Conservation (phyloP, 2,888 invertebrate genomes). For the Euclidia mi region DNA sequence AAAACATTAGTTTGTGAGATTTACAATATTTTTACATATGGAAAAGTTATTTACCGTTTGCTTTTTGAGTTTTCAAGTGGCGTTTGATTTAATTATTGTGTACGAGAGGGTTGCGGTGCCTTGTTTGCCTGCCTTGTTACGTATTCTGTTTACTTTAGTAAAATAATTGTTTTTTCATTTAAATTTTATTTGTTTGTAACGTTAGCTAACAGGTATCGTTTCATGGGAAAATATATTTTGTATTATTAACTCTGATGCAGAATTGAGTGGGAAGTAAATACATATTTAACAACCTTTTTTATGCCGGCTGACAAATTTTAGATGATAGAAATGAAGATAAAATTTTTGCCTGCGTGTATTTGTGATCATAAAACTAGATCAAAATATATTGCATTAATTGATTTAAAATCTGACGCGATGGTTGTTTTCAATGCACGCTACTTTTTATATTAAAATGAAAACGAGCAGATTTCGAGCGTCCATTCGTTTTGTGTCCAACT, state of each 20-base stretch:
- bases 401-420: no score
- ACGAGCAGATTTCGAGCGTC: no score
- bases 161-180: slow-evolving; percentile 23
- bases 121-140: slow-evolving; percentile 43
- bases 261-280: background rate
- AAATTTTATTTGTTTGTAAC: slow-evolving; percentile 29
- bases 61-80: slow-evolving; percentile 48
- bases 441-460: no score
- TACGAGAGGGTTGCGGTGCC: slow-evolving; percentile 37
- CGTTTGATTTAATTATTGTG: slow-evolving; percentile 56
- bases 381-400: no score
- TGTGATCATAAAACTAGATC: no score
- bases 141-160: slow-evolving; percentile 34
- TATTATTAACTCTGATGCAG: background rate
- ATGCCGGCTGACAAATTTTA: no score
- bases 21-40: slow-evolving; percentile 55
- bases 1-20: slow-evolving; percentile 63
- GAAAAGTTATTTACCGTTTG: slow-evolving; percentile 56
- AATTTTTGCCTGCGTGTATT: no score
- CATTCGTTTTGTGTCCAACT: no score
- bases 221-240: background rate
- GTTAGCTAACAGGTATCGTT: slow-evolving; percentile 3
- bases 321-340: no score
- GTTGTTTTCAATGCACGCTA: no score
- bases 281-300: no score